A percentile compares a stretch with the other conserved stretches of the same genome.
These are phyloP conservation scores for Criorhina ranunculi DNA, from an alignment of 2,888 invertebrate species.

Conservation along the genomic window DNA sequence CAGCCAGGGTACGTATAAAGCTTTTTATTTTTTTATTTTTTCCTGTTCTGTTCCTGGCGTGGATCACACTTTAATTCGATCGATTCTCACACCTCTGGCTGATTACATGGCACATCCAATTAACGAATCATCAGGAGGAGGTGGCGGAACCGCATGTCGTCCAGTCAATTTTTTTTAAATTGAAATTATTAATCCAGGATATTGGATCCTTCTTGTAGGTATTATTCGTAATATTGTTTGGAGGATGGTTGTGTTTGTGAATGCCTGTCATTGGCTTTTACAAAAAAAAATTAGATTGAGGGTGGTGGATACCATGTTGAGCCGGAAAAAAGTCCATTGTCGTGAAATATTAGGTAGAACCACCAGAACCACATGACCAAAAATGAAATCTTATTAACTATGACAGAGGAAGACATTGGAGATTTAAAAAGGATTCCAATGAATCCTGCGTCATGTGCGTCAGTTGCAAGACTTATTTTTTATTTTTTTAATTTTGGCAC, in stretches of 20 bases:
- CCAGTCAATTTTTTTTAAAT: constrained; percentile 30
- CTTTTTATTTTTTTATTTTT: constrained; percentile 4
- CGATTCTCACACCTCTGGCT: constrained; percentile 74
- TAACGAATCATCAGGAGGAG: constrained; percentile 45
- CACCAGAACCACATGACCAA: neutral
- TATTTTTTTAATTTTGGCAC: constrained; percentile 23
- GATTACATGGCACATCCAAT: constrained; percentile 69
- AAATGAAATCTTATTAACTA: constrained; percentile 37
- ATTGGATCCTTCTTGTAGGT: neutral
- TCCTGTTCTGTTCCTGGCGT: constrained; percentile 23
- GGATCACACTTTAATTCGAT: constrained; percentile 69
- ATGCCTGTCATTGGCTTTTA: too few relatives aligned
- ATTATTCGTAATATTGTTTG: neutral
- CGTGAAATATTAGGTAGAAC: neutral
- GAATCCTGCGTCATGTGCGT: constrained; percentile 11
- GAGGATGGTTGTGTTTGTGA: too few relatives aligned
- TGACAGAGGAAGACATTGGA: neutral
- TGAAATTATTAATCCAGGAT: constrained; percentile 33
- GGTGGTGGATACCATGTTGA: neutral
- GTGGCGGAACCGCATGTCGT: constrained; percentile 43
- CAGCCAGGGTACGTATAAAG: neutral
- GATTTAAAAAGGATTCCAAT: constrained; percentile 2
- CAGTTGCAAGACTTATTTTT: neutral
- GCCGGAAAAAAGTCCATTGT: constrained; percentile 3
- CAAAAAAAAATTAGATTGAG: neutral